Evolutionary conservation across 2,113 vertebrate species (phyloP), one percentile per base, ranked within the genome.

Genomic region (Chelonoidis abingdonii): DNA sequence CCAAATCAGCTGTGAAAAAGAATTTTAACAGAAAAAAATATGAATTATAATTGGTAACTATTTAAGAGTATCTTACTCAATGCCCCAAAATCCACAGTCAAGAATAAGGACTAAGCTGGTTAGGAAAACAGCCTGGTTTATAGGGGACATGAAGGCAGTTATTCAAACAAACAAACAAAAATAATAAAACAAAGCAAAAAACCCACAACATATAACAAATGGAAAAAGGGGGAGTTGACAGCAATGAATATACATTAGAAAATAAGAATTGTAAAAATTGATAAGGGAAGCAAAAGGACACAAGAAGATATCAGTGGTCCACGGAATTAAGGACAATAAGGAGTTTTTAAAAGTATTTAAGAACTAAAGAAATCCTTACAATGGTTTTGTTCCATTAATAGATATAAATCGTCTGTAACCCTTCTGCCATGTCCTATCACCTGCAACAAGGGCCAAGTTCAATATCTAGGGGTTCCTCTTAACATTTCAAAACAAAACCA

Each of bases 221-320:
- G 95, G 86, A 88, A 88, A 72, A n/a, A 52, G 92, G 13, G 59
- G 93, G 81, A 94, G 89, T 91, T 69, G 89, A 84, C 75, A 94
- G 92, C 54, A 86, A 92, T 92, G 93, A 96, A 89, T 95, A 96
- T 80, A 95, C 96, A 89, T 89, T 72, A 78, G 90, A 86, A 19
- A 76, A 75, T 86, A 94, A 79, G 76, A 83, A 96, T 96, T 94
- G 62, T 79, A 86, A 94, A 95, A 96, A 96, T 95, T 89, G 91
- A 94, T 90, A 76, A 89, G 6, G 79, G 85, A 92, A 79, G 69
- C 92, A 86, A 79, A 91, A 96, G 84, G 87, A 96, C 89, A 89
- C 82, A 84, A 89, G 59, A 69, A 84, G 87, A 94, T 92, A 78
- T 93, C 80, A 85, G 44, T 56, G 62, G 92, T 35, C 14, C 0